These are phyloP conservation scores for Volucella zonaria DNA, from an alignment of 2,888 invertebrate genomes.

Conservation along the genomic window DNA sequence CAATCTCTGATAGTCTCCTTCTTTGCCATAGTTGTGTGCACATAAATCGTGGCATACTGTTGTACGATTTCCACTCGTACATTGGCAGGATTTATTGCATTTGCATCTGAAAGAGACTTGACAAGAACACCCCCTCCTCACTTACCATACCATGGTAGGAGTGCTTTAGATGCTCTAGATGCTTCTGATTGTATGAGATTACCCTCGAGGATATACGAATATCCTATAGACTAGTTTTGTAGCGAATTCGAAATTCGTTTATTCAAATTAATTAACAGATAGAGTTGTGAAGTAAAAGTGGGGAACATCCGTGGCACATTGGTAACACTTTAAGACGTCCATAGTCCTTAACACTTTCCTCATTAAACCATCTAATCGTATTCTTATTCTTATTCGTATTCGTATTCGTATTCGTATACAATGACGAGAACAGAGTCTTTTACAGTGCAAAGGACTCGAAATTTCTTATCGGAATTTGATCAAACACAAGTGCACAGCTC, in stretches of 20 bases:
- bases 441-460: background rate
- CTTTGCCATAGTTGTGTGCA: background rate
- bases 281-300: too few species aligned
- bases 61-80: constrained; percentile 37
- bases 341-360: constrained; percentile 33
- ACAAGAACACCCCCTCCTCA: constrained; percentile 1
- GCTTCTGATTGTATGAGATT: too few species aligned
- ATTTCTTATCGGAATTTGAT: constrained; percentile 41
- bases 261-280: constrained; percentile 27
- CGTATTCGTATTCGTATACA: background rate
- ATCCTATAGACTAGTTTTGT: too few species aligned
- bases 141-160: background rate
- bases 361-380: constrained; percentile 35
- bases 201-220: too few species aligned
- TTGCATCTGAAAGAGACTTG: constrained; percentile 50
- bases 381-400: background rate
- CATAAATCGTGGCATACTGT: constrained; percentile 53
- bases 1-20: constrained; percentile 17
- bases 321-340: constrained; percentile 23
- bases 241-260: too few species aligned
- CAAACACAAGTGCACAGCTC: constrained; percentile 50
- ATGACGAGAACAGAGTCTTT: background rate
- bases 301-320: too few species aligned
- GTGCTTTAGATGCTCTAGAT: background rate
- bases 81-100: constrained; percentile 53